Percentiles rank a stretch among this genome's conserved stretches.
These are phyloP conservation scores for Adelges cooleyi DNA, from an alignment of 1,140 invertebrate species.

Conservation along the genomic window DNA sequence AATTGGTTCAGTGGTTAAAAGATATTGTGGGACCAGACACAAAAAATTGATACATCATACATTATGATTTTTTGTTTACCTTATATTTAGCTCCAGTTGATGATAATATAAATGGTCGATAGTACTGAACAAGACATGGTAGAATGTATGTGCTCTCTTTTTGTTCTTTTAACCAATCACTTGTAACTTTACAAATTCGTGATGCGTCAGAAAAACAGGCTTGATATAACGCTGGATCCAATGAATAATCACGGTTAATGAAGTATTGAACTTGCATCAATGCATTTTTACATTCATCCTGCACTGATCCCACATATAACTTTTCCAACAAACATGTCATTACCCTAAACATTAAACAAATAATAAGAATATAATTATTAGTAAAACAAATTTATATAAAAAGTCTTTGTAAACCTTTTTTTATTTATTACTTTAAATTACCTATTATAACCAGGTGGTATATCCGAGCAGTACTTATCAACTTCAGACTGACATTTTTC, in stretches of 20 bases:
- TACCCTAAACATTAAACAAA: slow-evolving; percentile 46
- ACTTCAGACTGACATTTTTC: slow-evolving; percentile 76
- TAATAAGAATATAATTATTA: neutral
- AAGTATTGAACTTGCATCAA: slow-evolving; percentile 96
- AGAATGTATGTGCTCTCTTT: slow-evolving; percentile 57
- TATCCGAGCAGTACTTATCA: slow-evolving; percentile 53
- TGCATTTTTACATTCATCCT: slow-evolving; percentile 74
- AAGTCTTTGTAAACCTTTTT: neutral
- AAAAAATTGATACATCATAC: no score
- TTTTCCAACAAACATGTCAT: slow-evolving; percentile 91
- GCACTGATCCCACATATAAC: slow-evolving; percentile 74
- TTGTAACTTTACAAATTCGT: slow-evolving; percentile 64
- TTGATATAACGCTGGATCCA: slow-evolving; percentile 80
- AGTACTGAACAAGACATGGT: slow-evolving; percentile 79
- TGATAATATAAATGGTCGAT: slow-evolving; percentile 43
- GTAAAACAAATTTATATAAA: neutral
- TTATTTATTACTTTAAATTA: neutral
- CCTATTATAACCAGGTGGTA: slow-evolving; percentile 18
- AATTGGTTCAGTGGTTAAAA: no score
- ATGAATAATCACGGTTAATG: slow-evolving; percentile 81
- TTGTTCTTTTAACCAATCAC: slow-evolving; percentile 56
- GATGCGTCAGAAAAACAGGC: slow-evolving; percentile 79
- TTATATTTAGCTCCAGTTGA: slow-evolving; percentile 22
- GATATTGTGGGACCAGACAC: no score
- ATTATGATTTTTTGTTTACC: slow-evolving; percentile 1